These are phyloP conservation scores for Galerucella calmariensis DNA, from an alignment of 2,888 invertebrate genomes.

Conservation along the genomic window DNA sequence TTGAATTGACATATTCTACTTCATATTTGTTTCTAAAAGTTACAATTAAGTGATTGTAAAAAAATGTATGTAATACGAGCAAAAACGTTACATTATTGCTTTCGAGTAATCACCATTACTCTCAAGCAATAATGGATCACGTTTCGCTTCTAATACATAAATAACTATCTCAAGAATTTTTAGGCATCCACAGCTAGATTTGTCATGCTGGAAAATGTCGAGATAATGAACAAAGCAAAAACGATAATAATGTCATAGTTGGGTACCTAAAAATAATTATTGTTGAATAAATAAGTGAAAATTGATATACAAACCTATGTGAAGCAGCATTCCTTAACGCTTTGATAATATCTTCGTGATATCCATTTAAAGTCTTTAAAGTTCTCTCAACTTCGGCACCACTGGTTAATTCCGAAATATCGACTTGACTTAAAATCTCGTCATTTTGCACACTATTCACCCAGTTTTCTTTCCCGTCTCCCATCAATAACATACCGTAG, in stretches of 20 bases:
- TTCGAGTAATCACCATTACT: too few relatives aligned
- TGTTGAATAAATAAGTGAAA: not conserved
- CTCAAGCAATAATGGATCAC: too few relatives aligned
- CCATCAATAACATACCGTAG: conserved; percentile 79
- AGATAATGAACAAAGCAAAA: too few relatives aligned
- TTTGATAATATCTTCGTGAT: conserved; percentile 91
- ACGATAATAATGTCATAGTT: not conserved
- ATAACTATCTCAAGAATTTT: too few relatives aligned
- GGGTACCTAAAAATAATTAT: not conserved
- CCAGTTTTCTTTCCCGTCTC: conserved; percentile 81
- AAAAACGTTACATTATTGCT: too few relatives aligned
- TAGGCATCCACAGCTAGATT: too few relatives aligned
- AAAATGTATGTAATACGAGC: too few relatives aligned
- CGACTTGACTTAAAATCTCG: conserved; percentile 62
- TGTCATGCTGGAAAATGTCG: too few relatives aligned
- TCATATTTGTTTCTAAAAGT: too few relatives aligned
- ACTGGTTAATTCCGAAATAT: conserved; percentile 70
- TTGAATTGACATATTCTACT: too few relatives aligned
- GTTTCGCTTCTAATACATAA: too few relatives aligned
- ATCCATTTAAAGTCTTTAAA: conserved; percentile 89
- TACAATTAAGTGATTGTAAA: too few relatives aligned
- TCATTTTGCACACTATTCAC: conserved; percentile 75
- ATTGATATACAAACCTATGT: conserved; percentile 63
- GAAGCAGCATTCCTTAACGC: conserved; percentile 85
- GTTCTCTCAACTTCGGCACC: conserved; percentile 81